Percentiles rank a stretch among this genome's conserved stretches.
These are phyloP conservation scores for Sarcophilus harrisii DNA, from an alignment of 2,797 vertebrate species.

Conservation along the genomic window DNA sequence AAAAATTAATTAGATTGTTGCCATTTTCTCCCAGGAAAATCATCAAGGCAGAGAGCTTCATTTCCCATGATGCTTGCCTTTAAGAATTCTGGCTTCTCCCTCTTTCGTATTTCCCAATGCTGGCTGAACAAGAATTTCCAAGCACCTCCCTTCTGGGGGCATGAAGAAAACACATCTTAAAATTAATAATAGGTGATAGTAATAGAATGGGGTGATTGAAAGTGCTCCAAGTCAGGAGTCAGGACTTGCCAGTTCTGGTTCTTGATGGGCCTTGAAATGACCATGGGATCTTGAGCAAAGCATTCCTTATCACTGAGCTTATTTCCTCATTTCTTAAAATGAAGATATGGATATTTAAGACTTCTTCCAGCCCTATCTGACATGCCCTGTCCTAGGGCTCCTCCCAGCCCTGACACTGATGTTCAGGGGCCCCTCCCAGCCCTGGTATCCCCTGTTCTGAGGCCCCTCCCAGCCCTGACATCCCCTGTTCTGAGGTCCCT, in stretches of 20 bases:
- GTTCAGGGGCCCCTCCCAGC: not conserved
- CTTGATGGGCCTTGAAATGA: not conserved
- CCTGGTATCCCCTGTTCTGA: no score
- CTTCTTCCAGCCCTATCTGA: not conserved
- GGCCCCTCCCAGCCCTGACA: no score
- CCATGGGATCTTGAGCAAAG: not conserved
- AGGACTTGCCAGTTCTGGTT: not conserved
- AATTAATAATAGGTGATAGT: not conserved
- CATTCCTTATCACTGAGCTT: not conserved
- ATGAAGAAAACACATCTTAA: not conserved
- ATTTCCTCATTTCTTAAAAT: not conserved
- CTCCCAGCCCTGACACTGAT: not conserved
- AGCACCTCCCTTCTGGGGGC: not conserved
- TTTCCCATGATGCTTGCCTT: not conserved
- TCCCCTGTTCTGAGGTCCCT: no score
- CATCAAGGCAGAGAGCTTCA: not conserved
- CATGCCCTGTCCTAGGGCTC: not conserved
- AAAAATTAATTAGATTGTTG: not conserved
- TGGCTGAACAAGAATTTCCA: not conserved
- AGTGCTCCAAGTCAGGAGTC: not conserved
- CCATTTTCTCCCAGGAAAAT: not conserved
- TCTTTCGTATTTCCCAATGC: not conserved
- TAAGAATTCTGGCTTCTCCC: not conserved
- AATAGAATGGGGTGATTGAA: not conserved
- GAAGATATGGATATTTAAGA: not conserved